Base-by-base conservation (phyloP, 2,797 vertebrate genomes). In the Chaenodraco wilsoni region DNA sequence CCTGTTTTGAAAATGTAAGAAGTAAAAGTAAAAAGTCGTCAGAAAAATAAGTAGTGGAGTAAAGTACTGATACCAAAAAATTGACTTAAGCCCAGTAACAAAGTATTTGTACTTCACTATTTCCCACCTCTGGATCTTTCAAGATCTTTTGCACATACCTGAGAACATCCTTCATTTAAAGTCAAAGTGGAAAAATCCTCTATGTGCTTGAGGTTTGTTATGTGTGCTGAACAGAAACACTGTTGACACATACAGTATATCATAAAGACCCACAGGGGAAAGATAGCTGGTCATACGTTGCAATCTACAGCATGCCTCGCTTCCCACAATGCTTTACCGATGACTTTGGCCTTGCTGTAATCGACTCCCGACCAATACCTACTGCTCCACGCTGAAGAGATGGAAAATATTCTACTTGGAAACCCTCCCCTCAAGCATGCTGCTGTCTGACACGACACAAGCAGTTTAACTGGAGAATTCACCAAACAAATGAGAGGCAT, bases 331-430 rank as follows among this genome's bases (percentile, higher is more conserved):
- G 65, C 70, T 76, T 84, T 78, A 89, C 78, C 88, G 79, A 91
- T 81, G 83, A 84, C 79, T 89, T 65, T 81, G 85, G 85, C 82
- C 88, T 91, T 63, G 77, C 67, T 74, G 71, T 75, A 84, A 87
- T 40, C 21, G 55, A 71, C 74, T 83, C 64, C 64, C 64, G 58
- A 59, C 66, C 57, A 37, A 51, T 37, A 27, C 41, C 6, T 21
- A 59, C 58, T 21, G 41, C 46, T 74, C 54, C 19, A 46, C 4
- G 1, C 44, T n/a, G 33, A 75, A 65, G 51, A 77, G 73, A 88
- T 65, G 68, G 78, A 82, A 84, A 80, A 79, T 60, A 51, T 70
- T 85, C 57, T 56, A 44, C 69, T 84, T 62, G 72, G 48, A 83
- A 84, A 79, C 45, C 44, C 46, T 81, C 44, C 51, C 67, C 67